Conservation (phyloP, 2,797 vertebrate genomes). For the Petrocephalus sullivani region DNA sequence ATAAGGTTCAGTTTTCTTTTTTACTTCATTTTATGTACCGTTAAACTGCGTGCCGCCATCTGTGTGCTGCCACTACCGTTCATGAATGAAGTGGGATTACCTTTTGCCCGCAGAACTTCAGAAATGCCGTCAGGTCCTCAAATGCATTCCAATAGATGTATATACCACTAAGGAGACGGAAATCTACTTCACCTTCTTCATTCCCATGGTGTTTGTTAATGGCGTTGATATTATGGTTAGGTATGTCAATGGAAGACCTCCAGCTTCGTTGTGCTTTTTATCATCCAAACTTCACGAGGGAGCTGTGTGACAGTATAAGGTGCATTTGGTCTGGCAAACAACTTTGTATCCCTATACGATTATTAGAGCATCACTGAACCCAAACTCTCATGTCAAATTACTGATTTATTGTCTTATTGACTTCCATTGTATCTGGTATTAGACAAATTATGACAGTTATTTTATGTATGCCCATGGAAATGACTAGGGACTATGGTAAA, state of each 20-base stretch:
- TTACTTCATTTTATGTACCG: neutral
- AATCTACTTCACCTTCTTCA: neutral
- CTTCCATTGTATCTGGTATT: neutral
- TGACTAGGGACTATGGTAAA: neutral
- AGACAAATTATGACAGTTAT: neutral
- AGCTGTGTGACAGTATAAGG: neutral
- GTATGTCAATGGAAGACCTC: neutral
- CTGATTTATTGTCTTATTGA: neutral
- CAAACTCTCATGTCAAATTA: neutral
- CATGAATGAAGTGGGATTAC: neutral
- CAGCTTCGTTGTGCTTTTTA: neutral
- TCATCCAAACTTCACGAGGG: neutral
- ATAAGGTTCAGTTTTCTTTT: neutral
- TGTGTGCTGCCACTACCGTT: neutral
- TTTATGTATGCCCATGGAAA: neutral
- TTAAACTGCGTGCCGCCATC: neutral
- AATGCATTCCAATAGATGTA: neutral
- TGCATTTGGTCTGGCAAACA: neutral
- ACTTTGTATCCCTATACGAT: neutral
- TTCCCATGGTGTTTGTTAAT: neutral
- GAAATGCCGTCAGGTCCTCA: neutral
- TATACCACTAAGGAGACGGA: neutral
- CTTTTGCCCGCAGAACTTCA: neutral
- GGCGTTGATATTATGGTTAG: neutral
- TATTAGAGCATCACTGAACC: neutral